Evolutionary conservation across 2,797 vertebrate species (phyloP).

Genomic region (Pteropus rufus): DNA sequence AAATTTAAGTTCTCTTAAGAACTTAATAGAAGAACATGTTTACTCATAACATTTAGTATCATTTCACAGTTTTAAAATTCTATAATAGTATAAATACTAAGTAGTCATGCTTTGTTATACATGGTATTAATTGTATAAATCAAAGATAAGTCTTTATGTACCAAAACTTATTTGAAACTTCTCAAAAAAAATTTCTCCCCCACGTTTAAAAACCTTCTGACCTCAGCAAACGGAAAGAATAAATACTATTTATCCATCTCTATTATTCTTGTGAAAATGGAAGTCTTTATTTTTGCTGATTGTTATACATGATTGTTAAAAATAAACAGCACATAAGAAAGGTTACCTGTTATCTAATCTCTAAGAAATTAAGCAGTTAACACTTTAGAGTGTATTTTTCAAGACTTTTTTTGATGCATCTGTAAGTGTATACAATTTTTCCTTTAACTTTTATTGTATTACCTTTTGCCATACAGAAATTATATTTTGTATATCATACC

Average conservation of each 20-base stretch:
- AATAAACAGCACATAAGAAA: not conserved
- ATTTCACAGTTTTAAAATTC: conserved; percentile 17
- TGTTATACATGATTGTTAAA: not conserved
- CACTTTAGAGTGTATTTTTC: not conserved
- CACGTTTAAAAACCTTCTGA: not conserved
- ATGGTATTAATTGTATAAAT: not conserved
- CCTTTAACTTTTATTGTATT: not conserved
- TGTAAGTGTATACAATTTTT: not conserved
- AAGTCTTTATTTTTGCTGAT: not conserved
- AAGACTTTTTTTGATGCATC: not conserved
- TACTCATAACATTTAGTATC: not conserved
- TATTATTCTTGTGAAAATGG: not conserved
- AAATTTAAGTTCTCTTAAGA: not conserved
- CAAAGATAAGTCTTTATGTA: not conserved
- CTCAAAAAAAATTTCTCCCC: not conserved
- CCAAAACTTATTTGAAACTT: not conserved
- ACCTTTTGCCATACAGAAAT: not conserved
- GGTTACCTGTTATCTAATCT: not conserved
- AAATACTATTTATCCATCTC: not conserved
- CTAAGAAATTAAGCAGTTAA: conserved; percentile 23
- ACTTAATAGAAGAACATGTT: not conserved
- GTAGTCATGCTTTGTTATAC: not conserved
- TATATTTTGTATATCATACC: not conserved
- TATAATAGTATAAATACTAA: not conserved
- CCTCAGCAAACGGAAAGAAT: not conserved